Base-by-base conservation (phyloP, 2,888 invertebrate genomes). In the Cactoblastis cactorum region DNA sequence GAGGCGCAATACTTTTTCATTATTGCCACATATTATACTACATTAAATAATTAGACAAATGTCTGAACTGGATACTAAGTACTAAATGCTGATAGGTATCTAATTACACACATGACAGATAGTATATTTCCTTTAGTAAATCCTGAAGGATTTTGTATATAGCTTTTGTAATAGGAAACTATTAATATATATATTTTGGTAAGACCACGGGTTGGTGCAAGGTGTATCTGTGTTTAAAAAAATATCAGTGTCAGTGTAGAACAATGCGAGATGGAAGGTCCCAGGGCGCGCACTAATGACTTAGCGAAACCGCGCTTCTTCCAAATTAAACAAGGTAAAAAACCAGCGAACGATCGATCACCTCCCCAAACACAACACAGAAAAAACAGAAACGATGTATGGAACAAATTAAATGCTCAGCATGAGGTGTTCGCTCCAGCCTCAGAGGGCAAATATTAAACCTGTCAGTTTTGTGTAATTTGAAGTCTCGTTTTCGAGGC, bases 341-440 rank as follows among this genome's bases (percentile, higher is more conserved):
- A 87, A 83, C 73, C 78, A 70, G 71, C 79, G 77, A 83, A 82
- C 87, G 80, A 88, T 88, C 87, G 85, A 87, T 87, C 87, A 87
- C 80, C 71, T 66, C 71, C 71, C 72, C 83, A 83, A 83, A 87
- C 82, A 84, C 84, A 87, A 87, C 80, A 75, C 74, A 85, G 80
- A 84, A 84, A 79, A 80, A 80, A 77, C 72, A 73, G 83, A 80
- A 81, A 83, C 79, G 87, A 86, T 84, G 84, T 77, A 80, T 78
- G 84, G 83, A 87, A 85, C 87, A 87, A 88, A 88, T 88, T 88
- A 87, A 87, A 88, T 77, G 86, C 87, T 71, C 88, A 87, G 88
- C 88, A 77, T 88, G 88, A 82, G 82, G 80, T 80, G 74, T 72
- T 65, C 67, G 69, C 63, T 70, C 68, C 74, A 53, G 61, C 68